phyloP scores from a whole-genome alignment of 1,140 invertebrate genomes.

The Drosophila insularis region DNA sequence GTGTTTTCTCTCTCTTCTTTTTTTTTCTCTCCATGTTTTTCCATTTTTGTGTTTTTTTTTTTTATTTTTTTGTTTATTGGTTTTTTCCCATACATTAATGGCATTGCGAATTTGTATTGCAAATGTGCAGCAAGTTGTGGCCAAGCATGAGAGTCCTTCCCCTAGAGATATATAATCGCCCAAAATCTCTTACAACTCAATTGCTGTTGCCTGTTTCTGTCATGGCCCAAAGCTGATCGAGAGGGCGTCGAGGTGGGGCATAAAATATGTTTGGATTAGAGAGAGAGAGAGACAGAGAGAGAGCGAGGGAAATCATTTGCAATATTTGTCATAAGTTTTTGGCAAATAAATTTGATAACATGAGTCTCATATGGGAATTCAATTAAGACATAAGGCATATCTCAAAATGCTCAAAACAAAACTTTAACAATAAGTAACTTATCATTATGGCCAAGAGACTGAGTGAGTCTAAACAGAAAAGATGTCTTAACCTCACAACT shows the following conservation, averaged over 20 bases:
- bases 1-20: constrained; percentile 28
- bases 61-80: constrained; percentile 9
- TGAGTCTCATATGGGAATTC: neutral
- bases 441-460: constrained; percentile 69
- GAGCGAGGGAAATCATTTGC: neutral
- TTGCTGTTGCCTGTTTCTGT: constrained; percentile 5
- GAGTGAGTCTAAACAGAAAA: constrained; percentile 56
- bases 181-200: constrained; percentile 20
- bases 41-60: neutral
- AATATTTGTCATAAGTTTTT: neutral
- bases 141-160: neutral
- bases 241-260: neutral
- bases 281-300: neutral
- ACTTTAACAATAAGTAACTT: constrained; percentile 38
- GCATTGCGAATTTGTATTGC: constrained; percentile 21
- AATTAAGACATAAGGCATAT: neutral
- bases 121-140: constrained; percentile 18
- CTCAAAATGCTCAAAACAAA: too few species aligned
- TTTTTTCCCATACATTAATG: constrained; percentile 16
- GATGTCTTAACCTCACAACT: constrained; percentile 34
- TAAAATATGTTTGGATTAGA: neutral
- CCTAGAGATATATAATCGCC: constrained; percentile 8
- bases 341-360: neutral
- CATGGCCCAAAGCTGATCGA: neutral
- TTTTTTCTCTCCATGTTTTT: constrained; percentile 16